Base-by-base conservation (phyloP, 2,113 vertebrate genomes). In the Tyrannus savana region DNA sequence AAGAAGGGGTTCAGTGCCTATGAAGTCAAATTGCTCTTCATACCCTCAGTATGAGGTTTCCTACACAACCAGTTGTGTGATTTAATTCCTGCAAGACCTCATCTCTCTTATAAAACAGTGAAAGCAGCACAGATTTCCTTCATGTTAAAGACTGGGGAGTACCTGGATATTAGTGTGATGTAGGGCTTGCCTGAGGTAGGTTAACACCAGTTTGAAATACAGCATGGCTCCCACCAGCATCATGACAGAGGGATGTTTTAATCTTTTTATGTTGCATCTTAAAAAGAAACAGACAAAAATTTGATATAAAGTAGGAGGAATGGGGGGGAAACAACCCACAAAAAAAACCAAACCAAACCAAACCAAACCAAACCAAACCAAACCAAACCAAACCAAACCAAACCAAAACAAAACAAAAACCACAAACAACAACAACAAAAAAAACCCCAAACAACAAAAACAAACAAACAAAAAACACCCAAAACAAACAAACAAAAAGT, bases 101-200 rank as follows among this genome's bases (percentile, higher is more conserved):
- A 72, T 3, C 16, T 92, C 21, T 71, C 39, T 41, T 41, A 13
- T 28, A 67, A 91, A 93, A 22, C 42, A 55, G 16, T 58, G 39
- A 80, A 86, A 83, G n/a, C 23, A 39, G 7, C 31, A 49, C 3
- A 2, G 30, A 25, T 68, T 67, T 71, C 50, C 42, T 91, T 94
- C 49, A 49, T 63, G 46, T 88, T 73, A 85, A 85, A 58, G 82
- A 75, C 35, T 53, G 23, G 58, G n/a, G 76, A 94, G 63, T 83
- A 71, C 46, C 49, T 90, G 42, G 46, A 50, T 86, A 42, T 73
- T 73, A 71, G 41, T 0, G 0, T 86, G 63, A 50, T 41, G 31
- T 66, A 88, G 50, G 30, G 50, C 56, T 94, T 93, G 68, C 72
- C 52, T 79, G 64, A 94, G 44, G 56, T 77, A 47, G 75, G 56